Percentiles rank a stretch among this genome's conserved stretches.
Conservation (phyloP, 35 echinoderm and acorn worm genomes). For the Anneissia japonica region DNA sequence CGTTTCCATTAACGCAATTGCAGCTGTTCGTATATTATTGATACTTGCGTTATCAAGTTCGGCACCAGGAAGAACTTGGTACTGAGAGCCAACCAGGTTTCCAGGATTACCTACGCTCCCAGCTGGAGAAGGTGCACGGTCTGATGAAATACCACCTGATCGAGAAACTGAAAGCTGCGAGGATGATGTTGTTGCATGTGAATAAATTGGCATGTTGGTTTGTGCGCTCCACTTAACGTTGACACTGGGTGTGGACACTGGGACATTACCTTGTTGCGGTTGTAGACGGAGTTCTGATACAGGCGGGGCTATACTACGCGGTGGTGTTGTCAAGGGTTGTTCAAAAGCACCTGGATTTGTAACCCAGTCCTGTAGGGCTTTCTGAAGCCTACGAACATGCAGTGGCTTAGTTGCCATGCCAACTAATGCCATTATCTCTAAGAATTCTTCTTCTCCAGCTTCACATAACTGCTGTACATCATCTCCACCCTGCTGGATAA, state of each 20-base stretch:
- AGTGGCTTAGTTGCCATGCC: conserved; percentile 94
- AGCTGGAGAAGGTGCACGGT: not conserved
- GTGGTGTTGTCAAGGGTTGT: not conserved
- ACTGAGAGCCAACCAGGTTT: not conserved
- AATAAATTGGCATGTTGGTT: not conserved
- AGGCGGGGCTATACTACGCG: not conserved
- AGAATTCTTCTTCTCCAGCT: conserved; percentile 87
- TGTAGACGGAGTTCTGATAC: not conserved
- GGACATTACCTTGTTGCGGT: not conserved
- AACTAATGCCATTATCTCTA: conserved; percentile 93
- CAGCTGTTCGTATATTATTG: conserved; percentile 29
- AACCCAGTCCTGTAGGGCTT: conserved; percentile 84
- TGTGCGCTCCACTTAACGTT: not conserved
- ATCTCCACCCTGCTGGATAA: conserved; percentile 92
- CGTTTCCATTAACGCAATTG: conserved; percentile 19
- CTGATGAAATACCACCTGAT: not conserved
- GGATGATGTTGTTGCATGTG: not conserved
- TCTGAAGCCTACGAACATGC: conserved; percentile 86
- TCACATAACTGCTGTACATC: conserved; percentile 94
- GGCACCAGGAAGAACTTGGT: not conserved
- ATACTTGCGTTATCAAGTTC: conserved; percentile 18
- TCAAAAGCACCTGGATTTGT: conserved; percentile 47
- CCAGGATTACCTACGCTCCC: not conserved
- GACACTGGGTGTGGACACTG: not conserved
- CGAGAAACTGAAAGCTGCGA: not conserved